These are phyloP conservation scores for Mohoua ochrocephala DNA, from an alignment of 2,113 vertebrate genomes.

Conservation along the genomic window DNA sequence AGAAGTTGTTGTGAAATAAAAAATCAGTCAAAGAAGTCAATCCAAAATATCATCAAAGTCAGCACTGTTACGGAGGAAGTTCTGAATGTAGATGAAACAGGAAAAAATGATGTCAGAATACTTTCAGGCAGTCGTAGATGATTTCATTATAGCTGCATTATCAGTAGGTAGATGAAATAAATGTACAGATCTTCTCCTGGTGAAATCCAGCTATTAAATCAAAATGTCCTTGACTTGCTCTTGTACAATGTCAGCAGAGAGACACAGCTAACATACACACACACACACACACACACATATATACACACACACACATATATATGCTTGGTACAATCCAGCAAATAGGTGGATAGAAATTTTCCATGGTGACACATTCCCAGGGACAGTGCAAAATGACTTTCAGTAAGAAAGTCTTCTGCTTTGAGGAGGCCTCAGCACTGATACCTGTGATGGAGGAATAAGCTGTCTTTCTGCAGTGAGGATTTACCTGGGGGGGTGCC, in stretches of 20 bases:
- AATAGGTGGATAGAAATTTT: not conserved
- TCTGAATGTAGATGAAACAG: not conserved
- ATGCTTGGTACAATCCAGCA: not conserved
- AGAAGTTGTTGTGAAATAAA: not conserved
- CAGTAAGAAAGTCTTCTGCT: not conserved
- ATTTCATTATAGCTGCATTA: not conserved
- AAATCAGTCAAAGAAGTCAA: not conserved
- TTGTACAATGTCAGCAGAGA: not conserved
- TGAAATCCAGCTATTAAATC: not conserved
- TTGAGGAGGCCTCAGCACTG: not conserved
- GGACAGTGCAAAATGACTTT: not conserved
- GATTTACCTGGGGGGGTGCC: not conserved
- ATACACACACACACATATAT: rapidly evolving
- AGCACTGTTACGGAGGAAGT: not conserved
- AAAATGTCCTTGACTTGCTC: not conserved
- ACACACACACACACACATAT: not conserved
- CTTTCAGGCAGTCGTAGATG: not conserved
- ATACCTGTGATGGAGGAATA: not conserved
- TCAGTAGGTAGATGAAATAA: not conserved
- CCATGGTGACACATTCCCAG: rapidly evolving
- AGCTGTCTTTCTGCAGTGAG: not conserved
- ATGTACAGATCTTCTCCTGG: not conserved
- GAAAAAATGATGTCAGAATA: not conserved
- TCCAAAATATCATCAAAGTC: not conserved
- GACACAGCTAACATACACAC: not conserved